Base-by-base conservation (phyloP, 2,113 vertebrate genomes). In the Clinocottus analis region DNA sequence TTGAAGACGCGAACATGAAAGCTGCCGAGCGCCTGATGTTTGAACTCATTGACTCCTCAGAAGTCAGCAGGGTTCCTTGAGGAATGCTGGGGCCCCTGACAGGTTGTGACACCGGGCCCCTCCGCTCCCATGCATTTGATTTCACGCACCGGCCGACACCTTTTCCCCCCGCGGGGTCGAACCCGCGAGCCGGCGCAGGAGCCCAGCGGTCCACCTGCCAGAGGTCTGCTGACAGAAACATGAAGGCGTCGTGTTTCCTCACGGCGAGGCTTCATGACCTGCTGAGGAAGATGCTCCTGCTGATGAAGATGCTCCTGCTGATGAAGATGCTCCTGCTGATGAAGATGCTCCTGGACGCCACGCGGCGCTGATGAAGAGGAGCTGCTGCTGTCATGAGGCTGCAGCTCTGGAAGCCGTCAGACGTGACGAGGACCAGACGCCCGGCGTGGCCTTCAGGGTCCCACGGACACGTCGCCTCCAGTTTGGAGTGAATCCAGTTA, bases 91-190 rank as follows among this genome's bases (percentile, higher is more conserved):
- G 82, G 67, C 75, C 0, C 58, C 77, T 65, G 75, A 59, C 63
- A 43, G 73, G 62, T 72, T 82, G 12, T 39, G 76, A 79, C 74
- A 45, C 6, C 0, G 64, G 78, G 68, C 71, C 84, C 84, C 68
- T 56, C 60, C 53, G 5, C 62, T 63, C 63, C 13, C 7, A 29
- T 29, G 58, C 0, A 0, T 72, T 39, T 47, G 55, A 62, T 68
- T 67, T 79, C 65, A 58, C 13, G 35, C 39, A 47, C 77, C 5
- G 47, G 25, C 6, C 33, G 41, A 72, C 73, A 14, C 37, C 43
- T 5, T 31, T 75, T 7, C 7, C 13, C 53, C 49, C 75, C 31
- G 1, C 70, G 17, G 61, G 33, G 14, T 12, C 33, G 16, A 84
- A 69, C 25, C 1, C 3, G 17, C 62, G 9, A 31, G n/a, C 0